Base-by-base conservation (phyloP, 2,113 vertebrate genomes). In the Procavia capensis region DNA sequence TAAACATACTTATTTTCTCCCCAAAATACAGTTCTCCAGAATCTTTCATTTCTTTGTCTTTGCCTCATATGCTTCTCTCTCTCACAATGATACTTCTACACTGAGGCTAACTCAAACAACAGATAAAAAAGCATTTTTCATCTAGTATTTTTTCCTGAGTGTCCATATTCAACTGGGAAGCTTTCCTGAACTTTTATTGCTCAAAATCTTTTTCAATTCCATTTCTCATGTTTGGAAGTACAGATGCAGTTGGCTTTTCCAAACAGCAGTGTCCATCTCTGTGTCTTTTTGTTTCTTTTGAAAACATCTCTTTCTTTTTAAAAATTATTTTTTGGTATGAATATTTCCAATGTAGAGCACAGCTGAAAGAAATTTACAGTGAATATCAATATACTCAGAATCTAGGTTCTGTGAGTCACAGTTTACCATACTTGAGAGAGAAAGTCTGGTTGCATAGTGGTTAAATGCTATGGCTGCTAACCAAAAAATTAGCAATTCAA, bases 361-460 rank as follows among this genome's bases (percentile, higher is more conserved):
- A 41, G 27, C 25, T 81, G 74, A 72, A 57, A 41, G 14, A n/a
- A 36, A 31, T 61, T 59, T 25, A 34, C 39, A 16, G 22, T 13
- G 6, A 41, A 81, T 19, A 5, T 9, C 11, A 61, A 4, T 20
- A 45, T 9, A 0, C 4, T 47, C 14, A 27, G 57, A 7, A 27
- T 4, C 24, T 13, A 22, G 43, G 34, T 34, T 74, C 22, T 17
- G 3, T 25, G 7, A 11, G 50, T n/a, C 4, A 11, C 1, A 9
- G 0, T n/a, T 45, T 19, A 5, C 20, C 6, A 1, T 27, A 11
- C 36, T 11, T 22, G 61, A 6, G 2, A 14, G 11, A 5, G n/a
- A n/a, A n/a, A n/a, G n/a, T n/a, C n/a, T 54, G 50, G 50, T 54
- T 11, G 50, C 3, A 16, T 16, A 54, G 50, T 54, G 50, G 50